phyloP scores from a whole-genome alignment of 2,888 invertebrate species.

The Rhamphomyia laevipes region DNA sequence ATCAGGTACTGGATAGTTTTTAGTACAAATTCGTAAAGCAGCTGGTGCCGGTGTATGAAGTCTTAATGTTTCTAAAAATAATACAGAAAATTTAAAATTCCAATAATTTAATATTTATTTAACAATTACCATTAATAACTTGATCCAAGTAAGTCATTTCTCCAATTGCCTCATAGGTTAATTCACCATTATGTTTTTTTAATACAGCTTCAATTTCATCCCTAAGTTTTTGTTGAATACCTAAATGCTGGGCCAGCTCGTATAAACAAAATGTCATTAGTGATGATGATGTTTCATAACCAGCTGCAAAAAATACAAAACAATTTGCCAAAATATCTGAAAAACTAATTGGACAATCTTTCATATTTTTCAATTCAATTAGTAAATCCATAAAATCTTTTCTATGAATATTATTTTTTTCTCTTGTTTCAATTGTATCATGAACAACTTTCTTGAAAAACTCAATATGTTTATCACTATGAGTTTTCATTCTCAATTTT shows the following conservation, averaged over 20 bases:
- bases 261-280: conserved; percentile 38
- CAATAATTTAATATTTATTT: background rate
- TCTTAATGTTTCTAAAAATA: conserved; percentile 36
- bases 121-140: conserved; percentile 37
- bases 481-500: conserved; percentile 18
- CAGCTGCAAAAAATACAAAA: conserved; percentile 42
- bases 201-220: conserved; percentile 35
- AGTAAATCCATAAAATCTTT: conserved; percentile 42
- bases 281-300: conserved; percentile 42
- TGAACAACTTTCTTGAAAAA: conserved; percentile 31
- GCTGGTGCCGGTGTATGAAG: conserved; percentile 36
- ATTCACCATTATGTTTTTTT: conserved; percentile 26
- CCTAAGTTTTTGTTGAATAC: conserved; percentile 36
- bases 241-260: conserved; percentile 39
- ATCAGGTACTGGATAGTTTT: conserved; percentile 37
- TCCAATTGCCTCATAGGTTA: conserved; percentile 38
- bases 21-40: conserved; percentile 27
- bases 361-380: conserved; percentile 31
- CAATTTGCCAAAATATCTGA: conserved; percentile 42
- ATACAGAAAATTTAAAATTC: background rate
- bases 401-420: conserved; percentile 28
- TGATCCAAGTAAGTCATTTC: conserved; percentile 41
- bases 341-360: conserved; percentile 25
- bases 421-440: conserved; percentile 33
- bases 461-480: conserved; percentile 22